Evolutionary conservation across 1,140 invertebrate species (phyloP).

Genomic region (Cherax quadricarinatus): DNA sequence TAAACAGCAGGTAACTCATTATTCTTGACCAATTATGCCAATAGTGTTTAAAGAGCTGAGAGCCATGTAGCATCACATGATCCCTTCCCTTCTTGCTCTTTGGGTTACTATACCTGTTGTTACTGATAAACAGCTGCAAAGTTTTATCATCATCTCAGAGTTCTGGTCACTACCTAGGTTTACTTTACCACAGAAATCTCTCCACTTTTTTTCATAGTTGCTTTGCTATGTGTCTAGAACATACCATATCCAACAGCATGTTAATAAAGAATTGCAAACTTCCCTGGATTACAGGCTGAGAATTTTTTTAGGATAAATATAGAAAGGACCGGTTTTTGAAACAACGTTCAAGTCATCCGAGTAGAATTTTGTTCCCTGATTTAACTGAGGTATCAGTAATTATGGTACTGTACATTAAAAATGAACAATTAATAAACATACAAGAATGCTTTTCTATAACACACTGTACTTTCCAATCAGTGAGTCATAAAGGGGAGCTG

Average conservation of each 20-base stretch:
- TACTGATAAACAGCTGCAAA: not conserved
- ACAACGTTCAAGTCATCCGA: no score
- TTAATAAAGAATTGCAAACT: not conserved
- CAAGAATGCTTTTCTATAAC: not conserved
- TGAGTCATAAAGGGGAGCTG: not conserved
- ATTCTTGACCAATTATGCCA: not conserved
- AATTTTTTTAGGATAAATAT: no score
- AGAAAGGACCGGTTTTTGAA: no score
- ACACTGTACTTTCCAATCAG: not conserved
- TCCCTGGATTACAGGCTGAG: not conserved
- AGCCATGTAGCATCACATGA: constrained; percentile 20
- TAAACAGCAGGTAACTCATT: not conserved
- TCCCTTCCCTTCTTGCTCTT: not conserved
- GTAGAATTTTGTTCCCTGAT: no score
- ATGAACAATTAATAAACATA: not conserved
- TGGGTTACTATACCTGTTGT: constrained; percentile 44
- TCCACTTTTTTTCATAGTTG: not conserved
- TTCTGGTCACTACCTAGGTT: not conserved
- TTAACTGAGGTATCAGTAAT: not conserved
- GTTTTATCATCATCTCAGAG: not conserved
- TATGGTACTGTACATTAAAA: not conserved
- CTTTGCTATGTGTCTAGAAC: not conserved
- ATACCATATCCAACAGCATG: not conserved
- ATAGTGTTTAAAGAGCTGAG: not conserved
- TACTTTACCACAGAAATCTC: not conserved